Conservation (phyloP, 2,797 vertebrate genomes). For the Labeo calbasu region DNA sequence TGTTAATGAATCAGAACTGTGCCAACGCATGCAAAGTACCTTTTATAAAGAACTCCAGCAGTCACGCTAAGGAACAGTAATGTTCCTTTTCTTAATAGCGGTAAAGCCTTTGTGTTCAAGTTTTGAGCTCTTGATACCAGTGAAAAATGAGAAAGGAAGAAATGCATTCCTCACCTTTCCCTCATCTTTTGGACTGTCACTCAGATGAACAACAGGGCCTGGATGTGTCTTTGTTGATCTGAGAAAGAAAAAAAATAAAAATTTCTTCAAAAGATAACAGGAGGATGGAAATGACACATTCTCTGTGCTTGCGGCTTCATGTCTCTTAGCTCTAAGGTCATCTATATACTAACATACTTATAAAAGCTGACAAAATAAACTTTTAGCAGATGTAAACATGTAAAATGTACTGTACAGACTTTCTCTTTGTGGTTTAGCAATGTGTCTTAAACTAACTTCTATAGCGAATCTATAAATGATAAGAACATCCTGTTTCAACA, state of each 20-base stretch:
- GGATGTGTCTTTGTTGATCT: slow-evolving; percentile 98
- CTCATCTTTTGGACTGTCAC: slow-evolving; percentile 97
- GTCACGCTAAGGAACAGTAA: slow-evolving; percentile 4
- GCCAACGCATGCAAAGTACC: slow-evolving; percentile 20
- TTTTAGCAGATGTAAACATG: background rate
- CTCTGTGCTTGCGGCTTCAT: background rate
- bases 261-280: background rate
- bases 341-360: background rate
- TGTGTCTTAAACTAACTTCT: background rate
- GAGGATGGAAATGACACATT: background rate
- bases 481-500: background rate
- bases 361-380: background rate
- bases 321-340: background rate
- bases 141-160: background rate
- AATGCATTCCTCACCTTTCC: slow-evolving; percentile 86
- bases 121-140: background rate
- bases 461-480: background rate
- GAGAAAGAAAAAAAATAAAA: slow-evolving; percentile 46
- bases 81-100: background rate
- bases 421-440: background rate
- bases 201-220: slow-evolving; percentile 97
- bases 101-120: background rate
- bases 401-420: background rate
- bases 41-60: slow-evolving; percentile 25
- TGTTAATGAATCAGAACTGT: slow-evolving; percentile 33